phyloP scores from a whole-genome alignment of 2,888 invertebrate species.

The Eristalis tenax region DNA sequence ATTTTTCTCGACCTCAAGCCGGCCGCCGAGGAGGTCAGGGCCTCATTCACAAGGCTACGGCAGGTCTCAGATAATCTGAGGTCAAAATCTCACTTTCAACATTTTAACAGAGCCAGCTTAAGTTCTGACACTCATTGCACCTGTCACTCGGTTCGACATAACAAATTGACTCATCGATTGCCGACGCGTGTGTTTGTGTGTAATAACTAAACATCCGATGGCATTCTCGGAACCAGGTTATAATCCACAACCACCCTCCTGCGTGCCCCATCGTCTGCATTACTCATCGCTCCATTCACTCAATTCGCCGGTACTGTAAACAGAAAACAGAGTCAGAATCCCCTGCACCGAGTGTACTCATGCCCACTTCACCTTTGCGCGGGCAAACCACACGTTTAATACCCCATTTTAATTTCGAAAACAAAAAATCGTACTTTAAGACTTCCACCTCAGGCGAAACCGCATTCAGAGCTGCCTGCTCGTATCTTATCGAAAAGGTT shows the following conservation, averaged over 20 bases:
- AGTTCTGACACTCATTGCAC: neutral
- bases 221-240: neutral
- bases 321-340: neutral
- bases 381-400: neutral
- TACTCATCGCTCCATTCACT: neutral
- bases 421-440: neutral
- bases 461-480: neutral
- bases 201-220: neutral
- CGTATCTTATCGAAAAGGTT: neutral
- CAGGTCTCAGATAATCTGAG: neutral
- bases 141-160: neutral
- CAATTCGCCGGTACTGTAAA: too few species aligned
- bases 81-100: neutral
- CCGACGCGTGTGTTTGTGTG: neutral
- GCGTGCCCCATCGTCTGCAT: neutral
- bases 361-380: neutral
- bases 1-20: too few species aligned
- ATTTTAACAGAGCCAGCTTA: too few species aligned
- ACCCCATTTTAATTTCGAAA: neutral
- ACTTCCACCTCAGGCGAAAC: neutral
- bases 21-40: too few species aligned
- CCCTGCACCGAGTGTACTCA: neutral
- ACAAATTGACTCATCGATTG: neutral
- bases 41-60: neutral
- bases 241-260: neutral